Conservation (phyloP, 2,888 invertebrate species). For the Tetranychus piercei region DNA sequence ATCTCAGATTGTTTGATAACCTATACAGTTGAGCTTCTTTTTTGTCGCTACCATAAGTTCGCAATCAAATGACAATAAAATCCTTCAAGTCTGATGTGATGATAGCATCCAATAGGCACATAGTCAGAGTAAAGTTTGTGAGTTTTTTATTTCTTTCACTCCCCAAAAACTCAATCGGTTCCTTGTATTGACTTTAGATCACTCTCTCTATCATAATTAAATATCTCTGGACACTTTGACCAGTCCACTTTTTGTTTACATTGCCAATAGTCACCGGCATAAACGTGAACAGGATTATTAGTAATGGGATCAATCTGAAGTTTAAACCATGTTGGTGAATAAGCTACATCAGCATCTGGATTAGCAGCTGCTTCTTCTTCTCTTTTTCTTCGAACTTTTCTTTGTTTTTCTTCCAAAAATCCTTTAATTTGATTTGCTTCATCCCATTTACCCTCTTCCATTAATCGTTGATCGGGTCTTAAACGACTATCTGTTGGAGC, state of each 20-base stretch:
- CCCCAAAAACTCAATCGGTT: too few relatives aligned
- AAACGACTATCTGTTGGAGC: slow-evolving; percentile 83
- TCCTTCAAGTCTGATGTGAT: too few relatives aligned
- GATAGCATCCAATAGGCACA: too few relatives aligned
- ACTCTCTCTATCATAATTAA: too few relatives aligned
- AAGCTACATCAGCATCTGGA: slow-evolving; percentile 47
- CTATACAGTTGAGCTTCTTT: too few relatives aligned
- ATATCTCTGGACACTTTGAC: slow-evolving; percentile 70
- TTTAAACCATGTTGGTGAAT: slow-evolving; percentile 74
- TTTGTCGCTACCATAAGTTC: too few relatives aligned
- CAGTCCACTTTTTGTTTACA: slow-evolving; percentile 72
- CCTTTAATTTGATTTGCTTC: slow-evolving; percentile 57
- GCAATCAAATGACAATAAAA: too few relatives aligned
- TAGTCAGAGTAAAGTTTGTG: too few relatives aligned
- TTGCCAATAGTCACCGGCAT: slow-evolving; percentile 77
- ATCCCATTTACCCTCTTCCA: slow-evolving; percentile 86
- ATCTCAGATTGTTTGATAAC: too few relatives aligned
- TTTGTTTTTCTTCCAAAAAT: slow-evolving; percentile 65
- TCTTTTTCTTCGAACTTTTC: slow-evolving; percentile 41
- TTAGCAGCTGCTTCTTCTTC: slow-evolving; percentile 42
- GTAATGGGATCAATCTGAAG: slow-evolving; percentile 51
- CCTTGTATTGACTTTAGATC: too few relatives aligned
- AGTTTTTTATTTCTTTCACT: too few relatives aligned
- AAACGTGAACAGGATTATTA: slow-evolving; percentile 55
- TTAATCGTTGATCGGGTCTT: slow-evolving; percentile 88